Base-by-base conservation (phyloP, 2,113 vertebrate species). In the Phyllostomus hastatus region DNA sequence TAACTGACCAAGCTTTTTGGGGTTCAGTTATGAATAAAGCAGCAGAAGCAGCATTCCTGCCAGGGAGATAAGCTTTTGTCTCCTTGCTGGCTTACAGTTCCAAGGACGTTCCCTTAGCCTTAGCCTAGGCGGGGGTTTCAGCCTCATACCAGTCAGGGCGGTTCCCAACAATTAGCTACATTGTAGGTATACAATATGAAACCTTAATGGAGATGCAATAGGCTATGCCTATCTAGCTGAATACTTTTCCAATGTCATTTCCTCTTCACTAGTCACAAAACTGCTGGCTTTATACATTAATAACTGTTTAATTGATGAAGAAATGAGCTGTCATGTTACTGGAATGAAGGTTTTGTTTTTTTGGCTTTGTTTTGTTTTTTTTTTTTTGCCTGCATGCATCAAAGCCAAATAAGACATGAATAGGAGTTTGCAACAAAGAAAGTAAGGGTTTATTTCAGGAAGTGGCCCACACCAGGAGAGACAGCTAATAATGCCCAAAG, bases 81-180 rank as follows among this genome's bases (percentile, higher is more conserved):
- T n/a, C n/a, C n/a, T n/a, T n/a, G n/a, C n/a, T n/a, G n/a, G n/a
- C n/a, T n/a, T n/a, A n/a, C n/a, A n/a, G n/a, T n/a, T n/a, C n/a
- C n/a, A n/a, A n/a, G n/a, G n/a, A n/a, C n/a, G n/a, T n/a, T n/a
- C n/a, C n/a, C n/a, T n/a, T n/a, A n/a, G n/a, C n/a, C n/a, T n/a
- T n/a, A n/a, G n/a, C n/a, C n/a, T n/a, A n/a, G n/a, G n/a, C n/a
- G n/a, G n/a, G n/a, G n/a, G n/a, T n/a, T n/a, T n/a, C n/a, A n/a
- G n/a, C n/a, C n/a, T n/a, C n/a, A n/a, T n/a, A n/a, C n/a, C n/a
- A n/a, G n/a, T n/a, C n/a, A n/a, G n/a, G n/a, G n/a, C n/a, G n/a
- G n/a, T n/a, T n/a, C n/a, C n/a, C n/a, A n/a, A n/a, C n/a, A n/a
- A 90, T 94, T 96, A 95, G 54, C 59, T 93, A 9, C 31, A 43